Conservation (phyloP, 2,113 vertebrate species). For the Pachyramphus minor region DNA sequence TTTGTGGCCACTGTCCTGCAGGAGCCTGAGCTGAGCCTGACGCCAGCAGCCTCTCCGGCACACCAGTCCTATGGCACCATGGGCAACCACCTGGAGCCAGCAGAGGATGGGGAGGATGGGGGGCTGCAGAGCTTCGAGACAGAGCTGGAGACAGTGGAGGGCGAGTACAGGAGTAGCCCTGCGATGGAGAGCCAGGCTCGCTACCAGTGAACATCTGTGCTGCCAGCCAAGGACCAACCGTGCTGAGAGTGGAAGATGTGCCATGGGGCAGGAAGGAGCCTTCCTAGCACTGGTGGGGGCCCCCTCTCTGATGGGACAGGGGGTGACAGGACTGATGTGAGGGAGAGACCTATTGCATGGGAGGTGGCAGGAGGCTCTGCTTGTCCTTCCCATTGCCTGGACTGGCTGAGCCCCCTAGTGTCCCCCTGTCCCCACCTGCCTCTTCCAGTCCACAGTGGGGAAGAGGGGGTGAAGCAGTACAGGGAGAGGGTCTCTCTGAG, state of each 20-base stretch:
- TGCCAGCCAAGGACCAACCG: background rate
- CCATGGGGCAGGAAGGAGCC: background rate
- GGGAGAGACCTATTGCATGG: background rate
- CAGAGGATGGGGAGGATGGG: slow-evolving; percentile 55
- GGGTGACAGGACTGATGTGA: background rate
- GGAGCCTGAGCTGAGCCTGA: slow-evolving; percentile 90
- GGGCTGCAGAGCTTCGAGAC: slow-evolving; percentile 77
- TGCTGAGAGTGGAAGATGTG: background rate
- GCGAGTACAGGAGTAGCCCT: slow-evolving; percentile 72
- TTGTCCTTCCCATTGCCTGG: background rate
- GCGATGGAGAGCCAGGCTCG: slow-evolving; percentile 79
- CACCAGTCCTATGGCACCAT: slow-evolving; percentile 92
- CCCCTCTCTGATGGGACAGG: background rate
- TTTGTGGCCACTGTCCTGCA: slow-evolving; percentile 92
- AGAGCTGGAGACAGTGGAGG: slow-evolving; percentile 79
- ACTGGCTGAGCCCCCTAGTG: background rate
- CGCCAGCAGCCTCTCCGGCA: slow-evolving; percentile 88
- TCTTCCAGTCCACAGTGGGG: background rate
- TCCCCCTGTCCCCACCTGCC: background rate
- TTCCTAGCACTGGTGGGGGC: background rate
- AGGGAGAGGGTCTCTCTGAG: background rate
- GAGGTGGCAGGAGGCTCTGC: background rate
- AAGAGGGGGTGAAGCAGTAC: background rate
- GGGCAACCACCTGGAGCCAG: slow-evolving; percentile 80
- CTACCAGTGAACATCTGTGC: slow-evolving; percentile 77